These are phyloP conservation scores for Trididemnum clinides DNA, from an alignment of 23 tunicate species.

Conservation along the genomic window DNA sequence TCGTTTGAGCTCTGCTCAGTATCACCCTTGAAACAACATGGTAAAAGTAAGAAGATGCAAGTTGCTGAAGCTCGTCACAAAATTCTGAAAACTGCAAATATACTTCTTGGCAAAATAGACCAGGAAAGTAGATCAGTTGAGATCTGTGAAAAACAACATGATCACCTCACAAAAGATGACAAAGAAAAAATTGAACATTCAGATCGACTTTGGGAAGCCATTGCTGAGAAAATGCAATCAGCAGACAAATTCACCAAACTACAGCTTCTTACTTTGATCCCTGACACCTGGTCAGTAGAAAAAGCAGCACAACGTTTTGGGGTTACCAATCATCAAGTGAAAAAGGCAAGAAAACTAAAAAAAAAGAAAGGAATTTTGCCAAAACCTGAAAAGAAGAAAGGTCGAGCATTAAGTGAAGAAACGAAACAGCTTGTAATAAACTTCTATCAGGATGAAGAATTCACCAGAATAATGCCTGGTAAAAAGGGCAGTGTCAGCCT, in stretches of 20 bases:
- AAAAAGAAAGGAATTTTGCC: conserved; percentile 40
- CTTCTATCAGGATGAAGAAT: conserved; percentile 40
- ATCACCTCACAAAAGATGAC: neutral
- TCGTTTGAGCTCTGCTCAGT: conserved; percentile 27
- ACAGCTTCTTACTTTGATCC: conserved; percentile 29
- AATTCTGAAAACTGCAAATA: conserved; percentile 25
- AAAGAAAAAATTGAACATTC: conserved; percentile 32
- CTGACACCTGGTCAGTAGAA: conserved; percentile 39
- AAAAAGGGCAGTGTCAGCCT: conserved; percentile 31
- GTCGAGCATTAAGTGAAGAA: conserved; percentile 11
- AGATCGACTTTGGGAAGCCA: conserved; percentile 16
- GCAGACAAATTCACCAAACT: conserved; percentile 12
- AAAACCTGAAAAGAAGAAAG: conserved; percentile 13
- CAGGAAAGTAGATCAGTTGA: conserved; percentile 27
- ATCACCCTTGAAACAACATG: conserved; percentile 28
- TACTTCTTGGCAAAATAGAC: conserved; percentile 1
- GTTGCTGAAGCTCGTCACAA: conserved; percentile 34
- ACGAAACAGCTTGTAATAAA: conserved; percentile 18
- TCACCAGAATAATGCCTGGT: conserved; percentile 39
- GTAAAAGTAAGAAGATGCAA: conserved; percentile 32
- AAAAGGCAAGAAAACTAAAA: conserved; percentile 16
- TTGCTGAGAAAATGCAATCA: conserved; percentile 20
- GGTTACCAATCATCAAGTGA: conserved; percentile 23
- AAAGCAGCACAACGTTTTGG: conserved; percentile 31
- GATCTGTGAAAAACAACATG: conserved; percentile 4